Base-by-base conservation (phyloP, 2,888 invertebrate genomes). In the Orchesella flavescens region DNA sequence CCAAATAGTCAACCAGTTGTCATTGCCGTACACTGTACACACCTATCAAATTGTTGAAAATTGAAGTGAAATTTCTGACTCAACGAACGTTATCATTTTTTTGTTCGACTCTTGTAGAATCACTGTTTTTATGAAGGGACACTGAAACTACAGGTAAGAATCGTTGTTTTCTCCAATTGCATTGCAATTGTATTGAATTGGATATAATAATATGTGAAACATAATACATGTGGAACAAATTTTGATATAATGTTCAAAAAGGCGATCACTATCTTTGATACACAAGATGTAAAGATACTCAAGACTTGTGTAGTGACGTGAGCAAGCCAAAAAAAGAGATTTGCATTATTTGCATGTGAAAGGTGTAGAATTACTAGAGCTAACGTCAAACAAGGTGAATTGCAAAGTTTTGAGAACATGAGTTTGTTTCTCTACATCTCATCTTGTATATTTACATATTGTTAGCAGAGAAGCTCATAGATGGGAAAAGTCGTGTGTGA, bases 91-190 rank as follows among this genome's bases (percentile, higher is more conserved):
- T 49, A 49, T 46, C 68, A 7, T 17, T 57, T 57, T 7, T 13
- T 34, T 63, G 15, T 63, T 63, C 10, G 63, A 1, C 44, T 43
- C n/a, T n/a, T 57, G 24, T 24, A 53, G 46, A 63, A 19, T 72
- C 43, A 65, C 57, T 17, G 53, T n/a, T 77, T 83, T 72, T 57
- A 77, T 83, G 83, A 83, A 83, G 77, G 71, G 77, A 77, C 83
- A 19, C 59, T 77, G 59, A 83, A n/a, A 72, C 77, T 23, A 66
- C 15, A 83, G 83, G 83, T 83, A 77, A 77, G 83, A 76, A 73
- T 34, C 34, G 72, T 79, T 77, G 59, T 66, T 76, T 76, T 53
- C 53, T 65, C 59, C 24, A 34, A 19, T 53, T 19, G 43, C 44
- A 59, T 71, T 17, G 34, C 61, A 49, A 12, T 19, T 21, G 68